Percentiles rank a stretch among this genome's conserved stretches.
Conservation (phyloP, 2,797 vertebrate species). For the Octomys mimax region DNA sequence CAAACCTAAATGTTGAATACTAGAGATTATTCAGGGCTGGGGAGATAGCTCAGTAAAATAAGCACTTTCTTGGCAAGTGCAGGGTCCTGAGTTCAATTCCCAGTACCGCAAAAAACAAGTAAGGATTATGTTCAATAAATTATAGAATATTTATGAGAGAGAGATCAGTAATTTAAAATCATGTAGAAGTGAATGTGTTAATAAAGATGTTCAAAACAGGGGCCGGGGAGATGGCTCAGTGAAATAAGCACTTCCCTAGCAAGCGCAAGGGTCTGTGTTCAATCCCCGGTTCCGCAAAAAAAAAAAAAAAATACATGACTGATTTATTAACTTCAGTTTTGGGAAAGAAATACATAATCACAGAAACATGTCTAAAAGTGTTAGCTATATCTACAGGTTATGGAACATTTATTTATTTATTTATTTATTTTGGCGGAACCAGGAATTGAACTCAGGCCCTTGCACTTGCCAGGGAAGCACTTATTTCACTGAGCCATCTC, state of each 20-base stretch:
- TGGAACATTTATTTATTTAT: background rate
- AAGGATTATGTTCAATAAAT: background rate
- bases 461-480: no score
- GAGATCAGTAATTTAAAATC: slow-evolving; percentile 14
- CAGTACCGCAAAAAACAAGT: no score
- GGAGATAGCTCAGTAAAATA: no score
- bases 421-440: no score
- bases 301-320: background rate
- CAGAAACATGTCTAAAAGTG: background rate
- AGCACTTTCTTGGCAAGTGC: no score
- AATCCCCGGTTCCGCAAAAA: no score
- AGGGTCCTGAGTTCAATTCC: no score
- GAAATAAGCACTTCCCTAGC: no score
- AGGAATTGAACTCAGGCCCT: no score
- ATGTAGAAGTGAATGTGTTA: background rate
- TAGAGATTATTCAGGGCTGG: background rate
- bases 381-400: background rate
- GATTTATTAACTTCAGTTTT: slow-evolving; percentile 20
- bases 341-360: background rate
- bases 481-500: no score
- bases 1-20: background rate
- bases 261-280: no score
- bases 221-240: no score
- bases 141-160: background rate
- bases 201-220: background rate